Conservation (phyloP, 53 echinoderm and acorn worm species). For the Paelopatides confundens region DNA sequence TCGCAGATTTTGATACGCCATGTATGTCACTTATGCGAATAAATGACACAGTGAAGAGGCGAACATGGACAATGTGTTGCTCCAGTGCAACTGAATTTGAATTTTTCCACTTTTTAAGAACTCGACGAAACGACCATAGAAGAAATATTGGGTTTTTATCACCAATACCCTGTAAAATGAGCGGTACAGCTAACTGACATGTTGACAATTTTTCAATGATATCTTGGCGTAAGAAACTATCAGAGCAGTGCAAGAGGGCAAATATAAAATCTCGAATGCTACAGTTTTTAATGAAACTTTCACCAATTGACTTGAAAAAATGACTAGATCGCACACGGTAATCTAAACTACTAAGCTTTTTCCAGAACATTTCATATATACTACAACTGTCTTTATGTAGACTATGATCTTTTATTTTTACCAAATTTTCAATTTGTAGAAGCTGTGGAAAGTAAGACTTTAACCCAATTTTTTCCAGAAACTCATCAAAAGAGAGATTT, state of each 20-base stretch:
- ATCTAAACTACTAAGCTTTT: slow-evolving; percentile 8
- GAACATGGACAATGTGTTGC: not conserved
- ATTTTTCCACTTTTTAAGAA: slow-evolving; percentile 23
- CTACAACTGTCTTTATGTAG: not conserved
- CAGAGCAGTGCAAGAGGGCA: slow-evolving; percentile 18
- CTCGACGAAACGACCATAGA: not conserved
- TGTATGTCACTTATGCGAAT: not conserved
- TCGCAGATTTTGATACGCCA: not conserved
- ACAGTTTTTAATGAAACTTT: not conserved
- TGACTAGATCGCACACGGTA: not conserved
- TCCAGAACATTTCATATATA: not conserved
- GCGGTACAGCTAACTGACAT: slow-evolving; percentile 42
- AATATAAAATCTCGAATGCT: slow-evolving; percentile 1
- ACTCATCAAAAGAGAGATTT: not conserved
- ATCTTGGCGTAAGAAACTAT: slow-evolving; percentile 34
- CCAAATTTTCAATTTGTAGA: not conserved
- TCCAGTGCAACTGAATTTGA: not conserved
- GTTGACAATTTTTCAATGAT: slow-evolving; percentile 40
- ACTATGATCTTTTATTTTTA: not conserved
- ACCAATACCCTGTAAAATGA: not conserved
- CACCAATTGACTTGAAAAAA: not conserved
- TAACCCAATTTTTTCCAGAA: not conserved
- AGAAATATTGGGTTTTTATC: not conserved
- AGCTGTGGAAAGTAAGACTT: not conserved
- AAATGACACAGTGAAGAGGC: not conserved